Conservation (phyloP, 2,888 invertebrate genomes). For the Harpagoxenus sublaevis region DNA sequence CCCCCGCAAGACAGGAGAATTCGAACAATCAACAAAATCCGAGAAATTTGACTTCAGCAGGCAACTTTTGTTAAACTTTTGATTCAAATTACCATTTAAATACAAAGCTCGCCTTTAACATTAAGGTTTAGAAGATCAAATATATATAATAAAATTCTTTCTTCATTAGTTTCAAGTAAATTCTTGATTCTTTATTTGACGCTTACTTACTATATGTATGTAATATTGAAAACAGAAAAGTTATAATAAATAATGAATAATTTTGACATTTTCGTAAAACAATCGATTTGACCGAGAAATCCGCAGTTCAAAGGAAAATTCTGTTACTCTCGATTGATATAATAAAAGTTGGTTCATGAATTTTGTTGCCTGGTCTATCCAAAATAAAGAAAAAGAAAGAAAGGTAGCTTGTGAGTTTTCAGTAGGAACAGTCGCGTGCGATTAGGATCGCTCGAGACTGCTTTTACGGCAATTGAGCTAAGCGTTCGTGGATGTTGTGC, state of each 20-base stretch:
- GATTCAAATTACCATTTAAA: background rate
- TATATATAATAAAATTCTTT: background rate
- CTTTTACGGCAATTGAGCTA: slow-evolving; percentile 84
- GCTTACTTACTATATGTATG: background rate
- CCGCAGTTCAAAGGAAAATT: background rate
- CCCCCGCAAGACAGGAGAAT: background rate
- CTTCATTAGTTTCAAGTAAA: background rate
- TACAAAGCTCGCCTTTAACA: background rate
- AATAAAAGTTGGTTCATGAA: background rate
- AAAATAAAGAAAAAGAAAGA: background rate
- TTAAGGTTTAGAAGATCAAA: background rate
- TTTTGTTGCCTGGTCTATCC: background rate
- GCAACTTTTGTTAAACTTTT: background rate
- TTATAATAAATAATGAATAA: background rate
- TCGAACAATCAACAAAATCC: background rate
- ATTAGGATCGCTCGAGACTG: slow-evolving; percentile 71
- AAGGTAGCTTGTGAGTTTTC: slow-evolving; percentile 28
- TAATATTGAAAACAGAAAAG: background rate
- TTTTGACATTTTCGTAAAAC: background rate
- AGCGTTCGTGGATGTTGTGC: slow-evolving; percentile 80
- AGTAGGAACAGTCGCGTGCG: slow-evolving; percentile 43
- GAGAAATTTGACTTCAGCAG: background rate
- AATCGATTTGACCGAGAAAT: background rate
- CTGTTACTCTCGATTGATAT: background rate
- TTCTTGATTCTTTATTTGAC: background rate